Conservation (phyloP, 1,140 invertebrate species). For the Pachyrhynchus sulphureomaculatus region DNA sequence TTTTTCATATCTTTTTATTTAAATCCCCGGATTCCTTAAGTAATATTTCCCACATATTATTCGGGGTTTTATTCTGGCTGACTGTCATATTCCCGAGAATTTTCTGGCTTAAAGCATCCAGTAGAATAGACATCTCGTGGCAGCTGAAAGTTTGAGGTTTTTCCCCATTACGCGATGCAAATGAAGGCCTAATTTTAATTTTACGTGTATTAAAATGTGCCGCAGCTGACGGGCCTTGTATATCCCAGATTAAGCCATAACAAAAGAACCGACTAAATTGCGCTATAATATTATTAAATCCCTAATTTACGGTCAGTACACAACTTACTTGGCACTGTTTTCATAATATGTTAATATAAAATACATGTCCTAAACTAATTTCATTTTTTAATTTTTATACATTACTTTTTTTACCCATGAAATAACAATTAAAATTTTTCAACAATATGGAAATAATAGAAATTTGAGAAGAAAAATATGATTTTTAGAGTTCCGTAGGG, state of each 20-base stretch:
- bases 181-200: slow-evolving; percentile 63
- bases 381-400: no score
- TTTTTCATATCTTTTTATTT: no score
- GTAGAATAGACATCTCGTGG: slow-evolving; percentile 22
- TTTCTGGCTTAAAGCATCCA: slow-evolving; percentile 30
- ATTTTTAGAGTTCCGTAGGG: no score
- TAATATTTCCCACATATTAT: slow-evolving; percentile 20
- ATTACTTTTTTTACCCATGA: no score
- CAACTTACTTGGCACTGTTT: not conserved
- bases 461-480: no score
- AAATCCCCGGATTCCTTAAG: no score
- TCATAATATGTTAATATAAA: no score
- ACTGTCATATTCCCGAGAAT: slow-evolving; percentile 28
- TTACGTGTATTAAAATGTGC: slow-evolving; percentile 60
- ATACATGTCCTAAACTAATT: no score
- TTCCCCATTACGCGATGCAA: slow-evolving; percentile 62
- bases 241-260: slow-evolving; percentile 43
- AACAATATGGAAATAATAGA: no score
- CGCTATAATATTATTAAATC: slow-evolving; percentile 39
- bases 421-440: no score
- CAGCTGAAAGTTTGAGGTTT: slow-evolving; percentile 42
- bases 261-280: slow-evolving; percentile 46
- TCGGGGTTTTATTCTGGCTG: slow-evolving; percentile 18
- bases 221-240: slow-evolving; percentile 53
- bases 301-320: slow-evolving; percentile 22